phyloP scores from a whole-genome alignment of 2,888 invertebrate species.

The Atethmia centrago region DNA sequence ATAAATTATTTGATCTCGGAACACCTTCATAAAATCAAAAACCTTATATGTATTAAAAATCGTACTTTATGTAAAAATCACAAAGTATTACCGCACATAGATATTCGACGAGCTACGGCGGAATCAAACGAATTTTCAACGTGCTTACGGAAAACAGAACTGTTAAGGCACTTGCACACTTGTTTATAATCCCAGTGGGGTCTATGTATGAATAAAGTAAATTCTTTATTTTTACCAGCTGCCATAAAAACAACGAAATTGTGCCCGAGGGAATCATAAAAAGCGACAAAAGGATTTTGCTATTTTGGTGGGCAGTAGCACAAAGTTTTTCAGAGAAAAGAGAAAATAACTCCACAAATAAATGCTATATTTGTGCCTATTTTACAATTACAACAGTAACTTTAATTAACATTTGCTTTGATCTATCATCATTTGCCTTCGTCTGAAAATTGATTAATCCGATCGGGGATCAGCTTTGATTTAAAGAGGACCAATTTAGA shows the following conservation, averaged over 20 bases:
- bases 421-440: conserved; percentile 21
- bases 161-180: conserved; percentile 43
- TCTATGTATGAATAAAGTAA: background rate
- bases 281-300: conserved; percentile 19
- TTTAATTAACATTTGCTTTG: conserved; percentile 16
- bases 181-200: conserved; percentile 25
- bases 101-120: conserved; percentile 40
- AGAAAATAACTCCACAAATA: background rate
- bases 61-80: conserved; percentile 48
- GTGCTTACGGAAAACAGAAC: conserved; percentile 58
- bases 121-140: conserved; percentile 68
- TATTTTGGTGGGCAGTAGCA: conserved; percentile 5
- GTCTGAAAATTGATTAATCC: conserved; percentile 25
- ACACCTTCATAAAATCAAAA: conserved; percentile 1
- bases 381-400: background rate
- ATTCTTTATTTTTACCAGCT: conserved; percentile 23
- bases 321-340: background rate
- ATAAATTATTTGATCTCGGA: conserved; percentile 11
- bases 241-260: conserved; percentile 19
- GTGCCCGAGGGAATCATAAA: conserved; percentile 14
- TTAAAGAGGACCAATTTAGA: conserved; percentile 18
- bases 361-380: background rate
- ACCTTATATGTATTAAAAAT: conserved; percentile 35
- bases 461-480: conserved; percentile 31
- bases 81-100: conserved; percentile 41